Percentiles rank a stretch among this genome's conserved stretches.
Conservation (phyloP, 2,888 invertebrate species). For the Mongoloraphidia duomilia region DNA sequence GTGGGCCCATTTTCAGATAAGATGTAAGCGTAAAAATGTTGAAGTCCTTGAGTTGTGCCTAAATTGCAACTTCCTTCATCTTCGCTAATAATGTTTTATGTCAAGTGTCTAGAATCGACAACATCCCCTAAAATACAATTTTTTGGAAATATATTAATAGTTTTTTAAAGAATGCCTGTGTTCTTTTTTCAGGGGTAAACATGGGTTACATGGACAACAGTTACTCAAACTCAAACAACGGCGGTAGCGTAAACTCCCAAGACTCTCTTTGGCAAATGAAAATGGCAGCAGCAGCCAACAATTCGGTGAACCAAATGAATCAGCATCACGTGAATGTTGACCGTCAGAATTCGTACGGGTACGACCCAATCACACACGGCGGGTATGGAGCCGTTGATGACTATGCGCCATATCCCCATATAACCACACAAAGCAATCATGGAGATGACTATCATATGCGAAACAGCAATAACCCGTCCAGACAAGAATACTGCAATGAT, state of each 20-base stretch:
- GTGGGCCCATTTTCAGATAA: too few species aligned
- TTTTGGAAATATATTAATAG: too few species aligned
- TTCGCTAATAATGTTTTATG: too few species aligned
- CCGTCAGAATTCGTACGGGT: constrained; percentile 54
- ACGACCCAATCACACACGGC: constrained; percentile 67
- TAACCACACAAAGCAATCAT: constrained; percentile 49
- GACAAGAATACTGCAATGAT: constrained; percentile 77
- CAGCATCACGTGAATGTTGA: constrained; percentile 46
- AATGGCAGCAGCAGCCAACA: constrained; percentile 62
- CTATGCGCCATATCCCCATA: constrained; percentile 73
- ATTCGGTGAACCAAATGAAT: constrained; percentile 43
- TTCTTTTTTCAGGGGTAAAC: constrained; percentile 51
- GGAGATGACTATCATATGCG: constrained; percentile 56
- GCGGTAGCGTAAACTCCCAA: constrained; percentile 89
- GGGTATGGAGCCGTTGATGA: constrained; percentile 72
- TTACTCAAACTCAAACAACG: constrained; percentile 86
- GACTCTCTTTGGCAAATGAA: constrained; percentile 92
- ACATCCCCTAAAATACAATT: too few species aligned
- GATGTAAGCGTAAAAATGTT: too few species aligned
- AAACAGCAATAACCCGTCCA: constrained; percentile 66
- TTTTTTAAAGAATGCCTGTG: neutral
- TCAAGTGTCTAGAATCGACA: too few species aligned
- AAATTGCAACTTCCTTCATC: too few species aligned
- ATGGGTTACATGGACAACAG: constrained; percentile 86
- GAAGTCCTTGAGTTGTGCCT: too few species aligned